phyloP scores from a whole-genome alignment of 2,113 vertebrate species.

The Paratilapia polleni region DNA sequence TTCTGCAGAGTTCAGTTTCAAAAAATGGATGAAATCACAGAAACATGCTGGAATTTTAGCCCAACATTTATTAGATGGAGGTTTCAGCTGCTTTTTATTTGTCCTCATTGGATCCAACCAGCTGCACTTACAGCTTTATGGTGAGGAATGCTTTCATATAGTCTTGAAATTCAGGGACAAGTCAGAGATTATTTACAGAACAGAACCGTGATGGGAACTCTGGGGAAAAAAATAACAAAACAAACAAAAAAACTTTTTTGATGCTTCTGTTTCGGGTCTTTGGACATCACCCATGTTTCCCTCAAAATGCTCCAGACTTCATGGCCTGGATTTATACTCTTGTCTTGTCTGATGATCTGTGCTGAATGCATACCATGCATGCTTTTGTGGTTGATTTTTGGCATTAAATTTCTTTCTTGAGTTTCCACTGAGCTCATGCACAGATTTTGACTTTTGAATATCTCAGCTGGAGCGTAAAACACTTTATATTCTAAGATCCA shows the following conservation, averaged over 20 bases:
- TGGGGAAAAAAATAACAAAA: not conserved
- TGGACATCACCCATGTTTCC: constrained; percentile 23
- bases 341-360: not conserved
- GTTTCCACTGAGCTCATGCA: not conserved
- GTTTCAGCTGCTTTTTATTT: not conserved
- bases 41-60: not conserved
- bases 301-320: not conserved
- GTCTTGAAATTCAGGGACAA: not conserved
- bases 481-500: not conserved
- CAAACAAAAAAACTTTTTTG: not conserved
- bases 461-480: not conserved
- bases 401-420: not conserved
- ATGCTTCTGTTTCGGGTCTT: constrained; percentile 30
- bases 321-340: not conserved
- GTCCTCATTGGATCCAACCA: not conserved
- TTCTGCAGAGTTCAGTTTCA: not conserved
- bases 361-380: not conserved
- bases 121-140: not conserved
- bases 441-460: not conserved
- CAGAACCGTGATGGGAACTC: constrained; percentile 36
- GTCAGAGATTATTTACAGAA: not conserved
- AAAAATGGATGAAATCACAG: not conserved
- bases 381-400: not conserved
- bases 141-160: too few species aligned
- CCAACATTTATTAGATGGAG: accelerated